These are phyloP conservation scores for Eledona agricola DNA, from an alignment of 2,888 invertebrate species.

Conservation along the genomic window DNA sequence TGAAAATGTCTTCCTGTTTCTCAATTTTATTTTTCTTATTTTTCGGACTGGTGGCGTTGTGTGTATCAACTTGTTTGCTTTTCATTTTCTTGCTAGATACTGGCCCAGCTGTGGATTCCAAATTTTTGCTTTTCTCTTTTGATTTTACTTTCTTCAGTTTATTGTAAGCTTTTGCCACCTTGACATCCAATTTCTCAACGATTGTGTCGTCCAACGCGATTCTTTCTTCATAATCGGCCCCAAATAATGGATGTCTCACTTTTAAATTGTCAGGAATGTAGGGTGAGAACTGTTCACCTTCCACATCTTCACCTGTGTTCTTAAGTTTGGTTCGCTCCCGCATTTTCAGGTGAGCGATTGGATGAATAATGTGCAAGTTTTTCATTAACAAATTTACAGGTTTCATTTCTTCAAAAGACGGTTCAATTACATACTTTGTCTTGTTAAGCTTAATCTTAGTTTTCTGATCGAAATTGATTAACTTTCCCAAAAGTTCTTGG, in stretches of 20 bases:
- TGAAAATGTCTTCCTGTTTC: slow-evolving; percentile 6
- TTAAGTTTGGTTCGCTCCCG: slow-evolving; percentile 44
- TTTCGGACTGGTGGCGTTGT: not conserved
- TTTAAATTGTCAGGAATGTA: slow-evolving; percentile 48
- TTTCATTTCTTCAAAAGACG: slow-evolving; percentile 35
- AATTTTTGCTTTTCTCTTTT: not conserved
- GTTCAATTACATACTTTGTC: slow-evolving; percentile 44
- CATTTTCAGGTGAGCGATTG: slow-evolving; percentile 42
- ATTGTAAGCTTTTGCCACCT: slow-evolving; percentile 5
- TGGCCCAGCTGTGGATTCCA: too few relatives aligned
- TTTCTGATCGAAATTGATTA: slow-evolving; percentile 41
- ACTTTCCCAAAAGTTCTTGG: slow-evolving; percentile 34
- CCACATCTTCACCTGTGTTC: slow-evolving; percentile 29
- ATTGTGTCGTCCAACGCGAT: slow-evolving; percentile 37
- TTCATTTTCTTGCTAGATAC: slow-evolving; percentile 6
- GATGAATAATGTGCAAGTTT: slow-evolving; percentile 38
- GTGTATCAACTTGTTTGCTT: not conserved
- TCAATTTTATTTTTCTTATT: not conserved
- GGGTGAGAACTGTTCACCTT: slow-evolving; percentile 27
- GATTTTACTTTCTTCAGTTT: slow-evolving; percentile 19
- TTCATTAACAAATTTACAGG: slow-evolving; percentile 33
- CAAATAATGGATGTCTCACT: slow-evolving; percentile 54
- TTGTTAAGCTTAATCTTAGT: slow-evolving; percentile 44
- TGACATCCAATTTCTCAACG: too few relatives aligned
- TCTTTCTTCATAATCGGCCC: slow-evolving; percentile 48